Evolutionary conservation across 1,140 invertebrate genomes (phyloP), one percentile per base, ranked within the genome.

Genomic region (Bombus superbus): DNA sequence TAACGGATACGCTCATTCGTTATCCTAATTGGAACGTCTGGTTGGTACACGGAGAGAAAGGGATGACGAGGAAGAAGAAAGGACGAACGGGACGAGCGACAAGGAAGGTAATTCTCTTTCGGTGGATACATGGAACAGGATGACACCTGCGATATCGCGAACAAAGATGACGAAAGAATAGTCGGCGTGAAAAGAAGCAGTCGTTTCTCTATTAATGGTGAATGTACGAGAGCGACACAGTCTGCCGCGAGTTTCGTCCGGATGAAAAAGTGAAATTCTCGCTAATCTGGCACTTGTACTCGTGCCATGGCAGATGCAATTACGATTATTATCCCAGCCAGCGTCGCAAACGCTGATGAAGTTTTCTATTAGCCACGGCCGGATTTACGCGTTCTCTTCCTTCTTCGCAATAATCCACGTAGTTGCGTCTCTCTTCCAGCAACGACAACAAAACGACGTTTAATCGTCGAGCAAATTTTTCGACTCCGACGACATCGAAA

Each of bases 241-340:
- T 73, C 38, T 40, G 22, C 18, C 5, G 25, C 38, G 57, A 18
- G 79, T 74, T 82, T 81, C 75, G 62, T 83, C 8, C 53, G 62
- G 80, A 18, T 69, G 68, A 76, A 89, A 86, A 89, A 89, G 87
- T 83, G 87, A 89, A 89, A 89, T 80, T 80, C 66, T 3, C 57
- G 62, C 69, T 89, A 89, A 89, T 89, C 80, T 84, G 76, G 35
- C 18, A 42, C 74, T 81, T 80, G 64, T 73, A 80, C 62, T 79
- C 83, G 5, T 40, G 38, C 75, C 74, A 74, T 78, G 76, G 75
- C 75, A 76, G 87, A 89, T 84, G 78, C 73, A 89, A 90, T 90
- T 89, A 89, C 81, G 88, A 90, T 84, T 84, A 89, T 84, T 85
- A 62, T 72, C 53, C 38, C 47, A 15, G 57, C 25, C 38, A n/a